Percentiles rank a stretch among this genome's conserved stretches.
phyloP scores from a whole-genome alignment of 53 echinoderm and acorn worm species.

The Mesocentrotus franciscanus region DNA sequence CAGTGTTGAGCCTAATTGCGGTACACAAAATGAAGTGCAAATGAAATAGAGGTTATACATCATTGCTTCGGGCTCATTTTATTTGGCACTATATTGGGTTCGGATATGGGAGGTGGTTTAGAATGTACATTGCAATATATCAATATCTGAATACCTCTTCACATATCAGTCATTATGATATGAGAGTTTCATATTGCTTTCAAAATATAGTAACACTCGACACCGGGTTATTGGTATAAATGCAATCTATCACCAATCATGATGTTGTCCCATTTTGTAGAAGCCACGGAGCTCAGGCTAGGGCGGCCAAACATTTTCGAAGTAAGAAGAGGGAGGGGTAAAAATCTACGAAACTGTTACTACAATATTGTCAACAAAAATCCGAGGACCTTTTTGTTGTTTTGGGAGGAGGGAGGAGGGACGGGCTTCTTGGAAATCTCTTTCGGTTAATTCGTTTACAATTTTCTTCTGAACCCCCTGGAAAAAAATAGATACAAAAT shows the following conservation, averaged over 20 bases:
- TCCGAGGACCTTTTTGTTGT: no score
- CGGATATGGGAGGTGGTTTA: conserved; percentile 2
- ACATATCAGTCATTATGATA: neutral
- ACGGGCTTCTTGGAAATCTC: no score
- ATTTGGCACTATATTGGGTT: neutral
- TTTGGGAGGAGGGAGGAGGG: no score
- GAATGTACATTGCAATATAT: conserved; percentile 29
- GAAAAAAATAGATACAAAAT: no score
- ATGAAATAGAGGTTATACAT: conserved; percentile 5
- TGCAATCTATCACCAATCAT: neutral
- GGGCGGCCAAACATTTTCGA: neutral
- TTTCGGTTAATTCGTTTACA: no score
- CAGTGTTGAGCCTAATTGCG: neutral
- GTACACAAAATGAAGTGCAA: neutral
- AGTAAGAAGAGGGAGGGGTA: neutral
- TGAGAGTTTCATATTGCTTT: conserved; percentile 26
- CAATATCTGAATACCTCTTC: neutral
- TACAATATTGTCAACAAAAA: no score
- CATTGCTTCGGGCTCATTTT: neutral
- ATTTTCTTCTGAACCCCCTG: no score
- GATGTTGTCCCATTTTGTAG: neutral
- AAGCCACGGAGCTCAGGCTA: neutral
- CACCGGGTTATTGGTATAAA: neutral
- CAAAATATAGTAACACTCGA: neutral
- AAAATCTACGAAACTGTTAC: no score